Conservation (phyloP, 2,113 vertebrate genomes). For the Megaleporinus macrocephalus region DNA sequence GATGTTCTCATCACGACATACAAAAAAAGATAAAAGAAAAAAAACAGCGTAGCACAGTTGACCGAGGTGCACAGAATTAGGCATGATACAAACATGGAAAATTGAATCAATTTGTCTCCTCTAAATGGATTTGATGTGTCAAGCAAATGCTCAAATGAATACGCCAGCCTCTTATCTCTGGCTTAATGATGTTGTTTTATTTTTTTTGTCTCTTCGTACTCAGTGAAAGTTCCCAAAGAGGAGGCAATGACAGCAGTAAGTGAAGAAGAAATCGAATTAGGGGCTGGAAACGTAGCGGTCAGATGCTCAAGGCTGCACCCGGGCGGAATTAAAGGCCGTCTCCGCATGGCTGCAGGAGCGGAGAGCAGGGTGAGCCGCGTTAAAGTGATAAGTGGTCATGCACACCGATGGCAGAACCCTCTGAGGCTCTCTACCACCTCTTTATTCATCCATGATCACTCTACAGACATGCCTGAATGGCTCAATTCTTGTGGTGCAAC, state of each 20-base stretch:
- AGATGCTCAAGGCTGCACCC: constrained; percentile 22
- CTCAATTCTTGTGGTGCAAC: background rate
- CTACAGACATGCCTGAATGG: background rate
- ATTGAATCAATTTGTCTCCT: constrained; percentile 75
- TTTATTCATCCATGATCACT: background rate
- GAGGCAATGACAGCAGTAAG: constrained; percentile 34
- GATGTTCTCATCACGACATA: constrained; percentile 51
- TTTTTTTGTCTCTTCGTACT: constrained; percentile 43
- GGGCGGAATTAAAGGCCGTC: constrained; percentile 52
- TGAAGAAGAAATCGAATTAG: constrained; percentile 63
- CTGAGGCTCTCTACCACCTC: background rate
- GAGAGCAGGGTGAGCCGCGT: constrained; percentile 60
- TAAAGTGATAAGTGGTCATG: constrained; percentile 63
- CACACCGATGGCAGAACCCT: constrained; percentile 5
- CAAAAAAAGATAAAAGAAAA: constrained; percentile 29
- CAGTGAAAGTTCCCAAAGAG: constrained; percentile 65
- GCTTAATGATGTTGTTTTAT: constrained; percentile 64
- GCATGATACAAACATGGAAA: constrained; percentile 69
- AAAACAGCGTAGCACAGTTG: constrained; percentile 63
- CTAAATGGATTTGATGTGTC: constrained; percentile 73
- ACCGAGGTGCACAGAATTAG: constrained; percentile 66
- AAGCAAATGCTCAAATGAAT: constrained; percentile 66
- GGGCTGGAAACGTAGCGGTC: constrained; percentile 34
- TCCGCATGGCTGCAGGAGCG: constrained; percentile 51
- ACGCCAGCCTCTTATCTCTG: constrained; percentile 61